Evolutionary conservation across 2,797 vertebrate species (phyloP), one percentile per base, ranked within the genome.

Genomic region (Dallia pectoralis): DNA sequence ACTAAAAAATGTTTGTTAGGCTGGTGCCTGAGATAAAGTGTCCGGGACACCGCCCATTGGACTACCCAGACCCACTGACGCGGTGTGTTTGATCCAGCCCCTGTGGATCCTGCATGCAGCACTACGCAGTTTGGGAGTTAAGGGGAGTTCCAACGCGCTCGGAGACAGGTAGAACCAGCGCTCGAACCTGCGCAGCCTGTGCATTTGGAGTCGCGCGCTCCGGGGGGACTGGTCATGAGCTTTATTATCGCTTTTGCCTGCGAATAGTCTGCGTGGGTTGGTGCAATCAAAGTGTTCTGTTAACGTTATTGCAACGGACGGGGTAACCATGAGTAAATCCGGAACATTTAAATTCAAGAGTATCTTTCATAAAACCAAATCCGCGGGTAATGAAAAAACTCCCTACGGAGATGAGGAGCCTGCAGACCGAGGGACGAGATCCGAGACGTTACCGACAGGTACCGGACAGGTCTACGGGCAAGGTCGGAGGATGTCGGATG

Each of bases 311-410:
- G 3, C 47, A 67, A 63, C 15, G 16, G 25, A 27, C 12, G 15
- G 67, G 36, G 72, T 2, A 75, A 75, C 47, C 77, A 91, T 91
- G 90, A 91, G 84, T 30, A 89, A 83, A 73, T 85, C 90, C 70
- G 40, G 71, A 82, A 47, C 83, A 2, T 75, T 88, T 30, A 86
- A 74, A 75, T 75, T 90, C 0, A 86, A 79, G 73, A 32, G 59
- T 4, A 4, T 88, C 0, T 91, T 91, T 56, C 51, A 56, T 4
- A 88, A 79, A 56, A 1, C 76, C 0, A 90, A 87, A 4, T 89
- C 89, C 1, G 61, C 19, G 0, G 83, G 86, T 0, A 90, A 85
- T 69, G 81, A 83, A 0, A 76, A 70, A 9, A 86, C 2, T 18
- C 64, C 81, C 1, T 33, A 33, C 16, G 68, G n/a, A 15, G 84